Evolutionary conservation across 2,888 invertebrate species (phyloP).

Genomic region (Sepiola atlantica): DNA sequence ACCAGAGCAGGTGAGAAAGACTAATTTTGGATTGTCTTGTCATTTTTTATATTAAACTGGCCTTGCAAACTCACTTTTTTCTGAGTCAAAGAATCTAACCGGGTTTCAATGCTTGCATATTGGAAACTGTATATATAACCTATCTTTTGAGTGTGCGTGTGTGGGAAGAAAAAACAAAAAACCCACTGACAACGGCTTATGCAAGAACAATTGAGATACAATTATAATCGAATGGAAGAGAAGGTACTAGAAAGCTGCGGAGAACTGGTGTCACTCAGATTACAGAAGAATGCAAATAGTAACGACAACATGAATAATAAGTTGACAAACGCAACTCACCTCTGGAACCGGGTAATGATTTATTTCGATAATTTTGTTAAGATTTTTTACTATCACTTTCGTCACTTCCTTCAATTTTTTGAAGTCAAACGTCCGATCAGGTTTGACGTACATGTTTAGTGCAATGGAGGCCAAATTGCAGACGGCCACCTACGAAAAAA

Average conservation of each 20-base stretch:
- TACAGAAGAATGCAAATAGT: neutral
- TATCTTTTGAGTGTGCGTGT: neutral
- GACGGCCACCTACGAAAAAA: slow-evolving; percentile 83
- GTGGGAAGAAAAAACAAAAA: neutral
- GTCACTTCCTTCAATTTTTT: slow-evolving; percentile 88
- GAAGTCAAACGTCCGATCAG: slow-evolving; percentile 89
- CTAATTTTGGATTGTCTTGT: too few relatives aligned
- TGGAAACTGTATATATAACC: neutral
- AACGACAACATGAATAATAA: too few relatives aligned
- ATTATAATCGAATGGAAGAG: too few relatives aligned
- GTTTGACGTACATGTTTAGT: slow-evolving; percentile 91
- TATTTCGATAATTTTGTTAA: slow-evolving; percentile 97
- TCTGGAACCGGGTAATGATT: slow-evolving; percentile 96
- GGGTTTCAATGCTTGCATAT: too few relatives aligned
- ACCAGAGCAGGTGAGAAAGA: too few relatives aligned
- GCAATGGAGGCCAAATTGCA: slow-evolving; percentile 98
- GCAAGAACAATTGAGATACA: too few relatives aligned
- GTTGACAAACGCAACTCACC: slow-evolving; percentile 76
- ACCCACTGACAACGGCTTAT: neutral
- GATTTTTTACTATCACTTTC: slow-evolving; percentile 90
- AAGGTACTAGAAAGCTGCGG: too few relatives aligned
- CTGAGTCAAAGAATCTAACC: too few relatives aligned
- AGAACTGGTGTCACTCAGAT: too few relatives aligned
- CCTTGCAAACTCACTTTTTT: too few relatives aligned
- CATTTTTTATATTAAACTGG: too few relatives aligned